Conservation (phyloP, 2,888 invertebrate genomes). For the Ornithoptera alexandrae region DNA sequence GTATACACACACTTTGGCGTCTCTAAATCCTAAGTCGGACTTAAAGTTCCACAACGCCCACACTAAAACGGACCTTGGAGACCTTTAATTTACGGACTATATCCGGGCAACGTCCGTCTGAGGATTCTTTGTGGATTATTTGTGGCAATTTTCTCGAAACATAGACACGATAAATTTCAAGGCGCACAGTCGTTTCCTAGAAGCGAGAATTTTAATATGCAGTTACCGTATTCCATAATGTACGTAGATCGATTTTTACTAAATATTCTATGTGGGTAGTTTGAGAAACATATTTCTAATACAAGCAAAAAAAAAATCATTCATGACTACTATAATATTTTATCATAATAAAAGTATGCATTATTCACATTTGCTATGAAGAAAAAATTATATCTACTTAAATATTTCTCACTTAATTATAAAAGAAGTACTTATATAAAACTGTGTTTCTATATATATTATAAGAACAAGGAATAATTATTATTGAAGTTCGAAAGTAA, state of each 20-base stretch:
- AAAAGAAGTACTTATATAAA: no score
- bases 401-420: no score
- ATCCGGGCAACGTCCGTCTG: conserved; percentile 13
- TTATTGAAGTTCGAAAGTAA: no score
- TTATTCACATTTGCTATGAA: no score
- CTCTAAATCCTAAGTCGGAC: conserved; percentile 30
- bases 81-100: conserved; percentile 10
- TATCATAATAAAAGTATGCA: no score
- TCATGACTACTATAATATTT: no score
- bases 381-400: no score
- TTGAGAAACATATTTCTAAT: no score
- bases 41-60: conserved; percentile 25
- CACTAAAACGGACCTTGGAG: conserved; percentile 28
- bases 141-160: conserved; percentile 38
- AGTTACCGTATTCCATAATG: conserved; percentile 38
- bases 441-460: no score
- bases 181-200: conserved; percentile 37
- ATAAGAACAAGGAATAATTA: no score
- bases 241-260: conserved; percentile 35
- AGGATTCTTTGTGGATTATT: conserved; percentile 26
- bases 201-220: conserved; percentile 37
- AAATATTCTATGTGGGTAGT: not conserved
- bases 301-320: no score
- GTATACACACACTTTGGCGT: conserved; percentile 33
- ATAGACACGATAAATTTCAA: conserved; percentile 38